Percentiles rank a stretch among this genome's conserved stretches.
phyloP scores from a whole-genome alignment of 2,888 invertebrate genomes.

The Pseudeuparius sepicola region DNA sequence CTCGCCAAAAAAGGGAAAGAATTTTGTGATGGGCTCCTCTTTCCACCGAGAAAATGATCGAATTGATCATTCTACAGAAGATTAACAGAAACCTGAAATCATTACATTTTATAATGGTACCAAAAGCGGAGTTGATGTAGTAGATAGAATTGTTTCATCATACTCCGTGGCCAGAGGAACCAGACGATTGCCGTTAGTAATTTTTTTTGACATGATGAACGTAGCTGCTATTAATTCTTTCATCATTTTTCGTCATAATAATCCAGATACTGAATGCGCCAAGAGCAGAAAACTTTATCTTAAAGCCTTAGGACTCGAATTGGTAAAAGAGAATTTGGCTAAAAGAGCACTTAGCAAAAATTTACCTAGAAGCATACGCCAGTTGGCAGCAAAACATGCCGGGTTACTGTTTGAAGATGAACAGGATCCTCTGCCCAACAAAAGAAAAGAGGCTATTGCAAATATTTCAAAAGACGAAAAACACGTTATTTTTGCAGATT shows the following conservation, averaged over 20 bases:
- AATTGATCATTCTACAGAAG: conserved; percentile 7
- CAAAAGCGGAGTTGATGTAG: conserved; percentile 13
- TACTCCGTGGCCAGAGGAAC: conserved; percentile 7
- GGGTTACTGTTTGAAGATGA: conserved; percentile 8
- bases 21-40: conserved; percentile 7
- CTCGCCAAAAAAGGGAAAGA: conserved; percentile 6
- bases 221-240: neutral
- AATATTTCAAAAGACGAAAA: conserved; percentile 9
- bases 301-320: conserved; percentile 1
- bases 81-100: conserved; percentile 9
- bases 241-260: neutral
- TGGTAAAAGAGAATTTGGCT: too few species aligned
- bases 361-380: neutral
- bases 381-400: conserved; percentile 7
- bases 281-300: neutral
- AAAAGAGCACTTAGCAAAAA: neutral
- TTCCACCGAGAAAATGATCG: conserved; percentile 5
- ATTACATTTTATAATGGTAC: conserved; percentile 10
- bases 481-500: conserved; percentile 10
- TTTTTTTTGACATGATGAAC: conserved; percentile 1
- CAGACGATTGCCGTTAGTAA: conserved; percentile 7
- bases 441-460: conserved; percentile 11
- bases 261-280: conserved; percentile 1
- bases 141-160: conserved; percentile 8
- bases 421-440: conserved; percentile 3